Percentiles rank a stretch among this genome's conserved stretches.
Evolutionary conservation across 2,113 vertebrate genomes (phyloP).

Genomic region (Paracanthobrama guichenoti): DNA sequence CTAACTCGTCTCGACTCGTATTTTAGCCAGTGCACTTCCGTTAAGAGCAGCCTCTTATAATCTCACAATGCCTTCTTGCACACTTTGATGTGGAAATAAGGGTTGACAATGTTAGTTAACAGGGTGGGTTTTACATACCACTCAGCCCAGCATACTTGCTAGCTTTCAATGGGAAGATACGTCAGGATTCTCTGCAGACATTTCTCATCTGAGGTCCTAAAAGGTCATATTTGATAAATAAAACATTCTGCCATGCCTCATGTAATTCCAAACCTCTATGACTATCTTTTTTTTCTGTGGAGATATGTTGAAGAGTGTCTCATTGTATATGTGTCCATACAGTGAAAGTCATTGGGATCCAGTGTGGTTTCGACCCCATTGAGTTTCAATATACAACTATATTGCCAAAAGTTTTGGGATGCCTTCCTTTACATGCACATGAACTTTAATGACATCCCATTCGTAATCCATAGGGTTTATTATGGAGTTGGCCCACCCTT

Average conservation of each 20-base stretch:
- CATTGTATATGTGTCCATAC: not conserved
- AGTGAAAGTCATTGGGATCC: not conserved
- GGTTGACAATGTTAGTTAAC: conserved; percentile 13
- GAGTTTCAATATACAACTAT: too few species aligned
- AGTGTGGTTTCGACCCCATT: not conserved
- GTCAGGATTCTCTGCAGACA: not conserved
- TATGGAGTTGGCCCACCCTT: too few species aligned
- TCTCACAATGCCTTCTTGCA: conserved; percentile 18
- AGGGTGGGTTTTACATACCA: not conserved
- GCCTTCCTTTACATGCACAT: too few species aligned
- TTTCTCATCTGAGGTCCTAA: not conserved
- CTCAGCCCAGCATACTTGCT: not conserved
- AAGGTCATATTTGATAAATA: not conserved
- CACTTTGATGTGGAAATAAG: conserved; percentile 52
- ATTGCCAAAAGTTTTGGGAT: too few species aligned
- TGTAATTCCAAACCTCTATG: not conserved
- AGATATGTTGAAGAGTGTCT: not conserved
- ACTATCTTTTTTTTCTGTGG: not conserved
- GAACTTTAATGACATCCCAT: too few species aligned
- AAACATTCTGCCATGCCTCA: not conserved
- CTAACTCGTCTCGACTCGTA: conserved; percentile 47
- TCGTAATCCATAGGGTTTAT: too few species aligned
- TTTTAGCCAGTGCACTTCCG: conserved; percentile 4
- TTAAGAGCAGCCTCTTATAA: conserved; percentile 39
- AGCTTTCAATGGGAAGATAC: conserved; percentile 1